Base-by-base conservation (phyloP, 2,797 vertebrate species). In the Clamator glandarius region DNA sequence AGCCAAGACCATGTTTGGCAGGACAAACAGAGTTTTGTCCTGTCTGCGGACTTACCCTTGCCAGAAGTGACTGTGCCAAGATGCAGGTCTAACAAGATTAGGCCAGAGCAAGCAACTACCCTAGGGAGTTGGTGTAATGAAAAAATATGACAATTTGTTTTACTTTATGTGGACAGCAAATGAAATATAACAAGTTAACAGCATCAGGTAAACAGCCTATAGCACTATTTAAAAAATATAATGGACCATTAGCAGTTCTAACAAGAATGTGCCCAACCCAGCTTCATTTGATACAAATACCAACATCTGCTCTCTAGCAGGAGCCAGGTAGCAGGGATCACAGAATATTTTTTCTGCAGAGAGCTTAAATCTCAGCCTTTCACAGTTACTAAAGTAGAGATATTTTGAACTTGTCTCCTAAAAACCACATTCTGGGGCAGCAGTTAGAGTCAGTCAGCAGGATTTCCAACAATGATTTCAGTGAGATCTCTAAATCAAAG, bases 71-170 rank as follows among this genome's bases (percentile, higher is more conserved):
- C 36, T 89, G 74, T 90, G 93, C 95, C 93, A 95, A 92, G 70
- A 87, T 24, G 41, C 67, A 89, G 59, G 52, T 94, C 94, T 90
- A 92, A 94, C 63, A 92, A 72, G 75, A 83, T 95, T 90, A 94
- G 51, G 44, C 57, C 54, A 42, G 48, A 89, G 55, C 77, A 86
- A 87, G 50, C 5, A 12, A 69, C 13, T 82, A 87, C 70, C 68
- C 75, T 19, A 36, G 92, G 70, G 63, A 82, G 24, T n/a, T 44
- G 24, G 36, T 74, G 61, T 77, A 85, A 95, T 83, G 86, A 87
- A 90, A 72, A 95, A 89, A 87, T 44, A 74, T 12, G 15, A 24
- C 25, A 48, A 0, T 54, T 51, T 72, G 74, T 62, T 67, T 81
- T 8, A 16, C 16, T 76, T 74, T 50, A 82, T 68, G 23, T 77